Percentiles rank a stretch among this genome's conserved stretches.
Evolutionary conservation across 2,113 vertebrate species (phyloP).

Genomic region (Grammomys dolichurus): DNA sequence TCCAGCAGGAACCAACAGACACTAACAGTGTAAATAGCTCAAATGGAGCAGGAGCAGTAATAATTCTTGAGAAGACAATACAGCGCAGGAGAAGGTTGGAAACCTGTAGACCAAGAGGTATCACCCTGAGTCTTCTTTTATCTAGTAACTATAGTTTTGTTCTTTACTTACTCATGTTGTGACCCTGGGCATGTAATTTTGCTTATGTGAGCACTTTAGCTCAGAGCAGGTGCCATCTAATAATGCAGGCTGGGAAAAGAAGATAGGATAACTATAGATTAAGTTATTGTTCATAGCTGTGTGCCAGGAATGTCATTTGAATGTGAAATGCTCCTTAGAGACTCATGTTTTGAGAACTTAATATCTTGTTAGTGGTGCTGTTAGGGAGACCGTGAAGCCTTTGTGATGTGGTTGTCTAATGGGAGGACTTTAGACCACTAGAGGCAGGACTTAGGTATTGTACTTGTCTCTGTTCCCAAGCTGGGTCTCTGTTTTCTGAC

Average conservation of each 20-base stretch:
- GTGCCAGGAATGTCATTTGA: neutral
- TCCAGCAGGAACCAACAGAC: constrained; percentile 60
- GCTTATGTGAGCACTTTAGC: neutral
- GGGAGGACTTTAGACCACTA: too few species aligned
- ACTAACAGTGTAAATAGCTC: constrained; percentile 38
- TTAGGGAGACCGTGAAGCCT: too few species aligned
- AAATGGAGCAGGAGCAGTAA: constrained; percentile 19
- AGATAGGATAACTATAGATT: neutral
- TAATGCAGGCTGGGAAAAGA: neutral
- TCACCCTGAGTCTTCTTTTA: neutral
- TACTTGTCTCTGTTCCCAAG: neutral
- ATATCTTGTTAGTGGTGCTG: neutral
- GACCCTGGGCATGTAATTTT: constrained; percentile 4
- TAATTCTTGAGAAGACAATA: constrained; percentile 47
- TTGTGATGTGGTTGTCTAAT: neutral
- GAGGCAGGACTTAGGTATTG: too few species aligned
- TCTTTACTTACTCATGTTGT: neutral
- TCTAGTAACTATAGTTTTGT: neutral
- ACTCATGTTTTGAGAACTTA: neutral
- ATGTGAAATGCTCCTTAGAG: neutral
- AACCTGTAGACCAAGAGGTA: neutral
- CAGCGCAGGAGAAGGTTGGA: constrained; percentile 38
- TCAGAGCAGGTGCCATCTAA: neutral
- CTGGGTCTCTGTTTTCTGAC: neutral
- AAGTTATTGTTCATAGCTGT: neutral